A percentile compares a stretch with the other conserved stretches of the same genome.
Evolutionary conservation across 2,113 vertebrate species (phyloP).

Genomic region (Glaucomys volans): DNA sequence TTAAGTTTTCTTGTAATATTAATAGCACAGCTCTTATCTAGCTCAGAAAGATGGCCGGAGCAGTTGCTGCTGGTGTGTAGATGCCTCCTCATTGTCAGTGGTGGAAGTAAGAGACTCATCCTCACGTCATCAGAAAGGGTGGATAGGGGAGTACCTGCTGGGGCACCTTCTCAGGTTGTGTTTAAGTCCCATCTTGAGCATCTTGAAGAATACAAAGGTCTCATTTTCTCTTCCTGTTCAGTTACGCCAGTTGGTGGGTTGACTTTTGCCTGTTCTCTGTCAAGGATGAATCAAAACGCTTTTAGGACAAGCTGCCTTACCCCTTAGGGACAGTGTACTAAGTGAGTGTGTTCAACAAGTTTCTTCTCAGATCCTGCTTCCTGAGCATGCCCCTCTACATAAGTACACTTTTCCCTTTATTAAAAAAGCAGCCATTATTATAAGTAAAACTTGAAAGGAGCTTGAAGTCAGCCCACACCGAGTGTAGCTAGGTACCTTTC

Average conservation of each 20-base stretch:
- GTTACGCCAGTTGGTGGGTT: neutral
- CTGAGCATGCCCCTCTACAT: neutral
- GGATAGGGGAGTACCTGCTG: neutral
- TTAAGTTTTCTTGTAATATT: neutral
- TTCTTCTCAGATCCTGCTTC: neutral
- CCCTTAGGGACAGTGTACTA: neutral
- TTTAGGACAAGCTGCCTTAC: neutral
- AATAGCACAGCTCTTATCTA: neutral
- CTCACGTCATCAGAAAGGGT: neutral
- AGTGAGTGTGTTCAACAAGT: neutral
- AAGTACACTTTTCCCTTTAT: neutral
- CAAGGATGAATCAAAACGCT: neutral
- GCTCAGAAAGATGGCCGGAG: neutral
- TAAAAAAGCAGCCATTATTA: neutral
- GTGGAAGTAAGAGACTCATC: accelerated
- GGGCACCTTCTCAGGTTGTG: neutral
- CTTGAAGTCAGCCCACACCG: neutral
- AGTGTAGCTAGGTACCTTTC: neutral
- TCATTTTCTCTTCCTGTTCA: neutral
- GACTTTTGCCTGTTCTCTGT: neutral
- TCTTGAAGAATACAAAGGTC: neutral
- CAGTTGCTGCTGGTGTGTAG: neutral
- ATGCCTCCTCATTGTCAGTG: neutral
- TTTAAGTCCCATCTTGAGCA: neutral
- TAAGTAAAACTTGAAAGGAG: neutral